These are phyloP conservation scores for Clarias laeviceps DNA, from an alignment of 2,797 vertebrate genomes.

Conservation along the genomic window DNA sequence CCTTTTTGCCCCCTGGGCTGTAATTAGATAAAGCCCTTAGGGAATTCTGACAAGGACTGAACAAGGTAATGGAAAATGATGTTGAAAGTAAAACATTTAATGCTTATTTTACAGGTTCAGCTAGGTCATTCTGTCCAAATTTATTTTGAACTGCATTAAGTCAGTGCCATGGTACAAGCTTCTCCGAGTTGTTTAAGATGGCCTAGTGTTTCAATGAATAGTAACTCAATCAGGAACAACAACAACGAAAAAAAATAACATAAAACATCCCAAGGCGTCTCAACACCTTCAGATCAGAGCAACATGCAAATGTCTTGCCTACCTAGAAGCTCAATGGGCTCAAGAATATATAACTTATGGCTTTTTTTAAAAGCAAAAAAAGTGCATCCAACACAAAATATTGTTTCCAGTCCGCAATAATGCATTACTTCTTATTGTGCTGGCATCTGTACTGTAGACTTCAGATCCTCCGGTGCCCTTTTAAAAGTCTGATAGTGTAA, in stretches of 20 bases:
- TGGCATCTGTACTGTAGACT: conserved; percentile 57
- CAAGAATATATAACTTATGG: conserved; percentile 78
- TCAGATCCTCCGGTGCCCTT: conserved; percentile 52
- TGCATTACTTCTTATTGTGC: conserved; percentile 48
- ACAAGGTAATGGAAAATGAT: conserved; percentile 61
- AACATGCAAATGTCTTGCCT: conserved; percentile 79
- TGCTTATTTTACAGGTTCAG: conserved; percentile 84
- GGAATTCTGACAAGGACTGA: conserved; percentile 40
- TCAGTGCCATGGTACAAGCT: conserved; percentile 82
- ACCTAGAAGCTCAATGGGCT: conserved; percentile 73
- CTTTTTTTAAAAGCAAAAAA: conserved; percentile 86
- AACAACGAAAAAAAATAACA: conserved; percentile 62
- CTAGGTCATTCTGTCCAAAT: conserved; percentile 77
- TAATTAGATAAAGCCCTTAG: conserved; percentile 43
- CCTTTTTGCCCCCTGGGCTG: conserved; percentile 3
- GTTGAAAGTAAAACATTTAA: conserved; percentile 77
- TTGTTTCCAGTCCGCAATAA: conserved; percentile 73
- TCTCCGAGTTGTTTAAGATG: conserved; percentile 72
- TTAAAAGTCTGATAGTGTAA: conserved; percentile 39
- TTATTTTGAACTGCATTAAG: conserved; percentile 76
- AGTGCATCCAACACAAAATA: conserved; percentile 83
- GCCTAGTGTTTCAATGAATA: conserved; percentile 64
- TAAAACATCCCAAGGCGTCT: conserved; percentile 62
- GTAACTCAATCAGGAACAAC: conserved; percentile 52
- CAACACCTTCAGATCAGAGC: conserved; percentile 73